A percentile compares a stretch with the other conserved stretches of the same genome.
Evolutionary conservation across 2,888 invertebrate species (phyloP).

Genomic region (Lasioglossum pauxillum): DNA sequence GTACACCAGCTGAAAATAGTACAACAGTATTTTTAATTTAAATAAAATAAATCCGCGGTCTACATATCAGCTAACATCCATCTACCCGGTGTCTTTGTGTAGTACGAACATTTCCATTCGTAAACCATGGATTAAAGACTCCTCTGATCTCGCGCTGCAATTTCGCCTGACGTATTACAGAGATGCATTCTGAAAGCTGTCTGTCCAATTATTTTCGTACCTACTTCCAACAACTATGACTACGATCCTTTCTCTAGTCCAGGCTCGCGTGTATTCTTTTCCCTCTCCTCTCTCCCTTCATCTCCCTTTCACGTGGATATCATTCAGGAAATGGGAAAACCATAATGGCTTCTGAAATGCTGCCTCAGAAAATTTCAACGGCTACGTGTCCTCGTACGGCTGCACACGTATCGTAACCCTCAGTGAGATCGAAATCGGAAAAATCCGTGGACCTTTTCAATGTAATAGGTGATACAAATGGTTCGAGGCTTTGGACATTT

Average conservation of each 20-base stretch:
- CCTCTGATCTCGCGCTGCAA: slow-evolving; percentile 3
- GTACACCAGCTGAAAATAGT: not conserved
- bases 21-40: not conserved
- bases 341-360: slow-evolving; percentile 61
- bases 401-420: not conserved
- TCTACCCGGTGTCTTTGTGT: not conserved
- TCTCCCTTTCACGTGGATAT: slow-evolving; percentile 52
- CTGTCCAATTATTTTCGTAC: slow-evolving; percentile 64
- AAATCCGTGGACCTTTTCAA: not conserved
- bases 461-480: not conserved
- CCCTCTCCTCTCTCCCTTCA: not conserved
- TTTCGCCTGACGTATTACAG: slow-evolving; percentile 33
- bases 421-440: not conserved
- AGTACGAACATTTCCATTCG: not conserved
- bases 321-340: slow-evolving; percentile 63
- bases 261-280: slow-evolving; percentile 23
- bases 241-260: slow-evolving; percentile 18
- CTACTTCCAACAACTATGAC: slow-evolving; percentile 48
- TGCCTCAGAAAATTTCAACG: slow-evolving; percentile 59
- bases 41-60: too few relatives aligned
- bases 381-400: slow-evolving; percentile 10
- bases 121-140: not conserved
- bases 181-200: slow-evolving; percentile 30
- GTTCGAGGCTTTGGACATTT: not conserved
- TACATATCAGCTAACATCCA: not conserved